Base-by-base conservation (phyloP, 2,888 invertebrate species). In the Glaucopsyche alexis region DNA sequence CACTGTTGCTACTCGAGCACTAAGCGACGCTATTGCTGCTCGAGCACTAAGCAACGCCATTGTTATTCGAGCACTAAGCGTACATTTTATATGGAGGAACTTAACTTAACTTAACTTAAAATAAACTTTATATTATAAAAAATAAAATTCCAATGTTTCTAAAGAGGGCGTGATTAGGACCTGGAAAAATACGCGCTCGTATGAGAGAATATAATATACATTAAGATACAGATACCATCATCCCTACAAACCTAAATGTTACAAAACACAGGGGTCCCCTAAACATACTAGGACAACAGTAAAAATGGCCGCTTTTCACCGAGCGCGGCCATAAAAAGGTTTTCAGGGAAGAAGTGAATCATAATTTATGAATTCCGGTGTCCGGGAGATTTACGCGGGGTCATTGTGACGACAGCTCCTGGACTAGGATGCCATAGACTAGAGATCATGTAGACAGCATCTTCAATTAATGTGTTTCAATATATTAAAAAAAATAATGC, bases 341-440 rank as follows among this genome's bases (percentile, higher is more conserved):
- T 92, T 92, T 90, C 92, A 90, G 90, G 89, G 90, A 29, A 90
- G 90, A 90, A 92, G 91, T 91, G 92, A 91, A 92, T 92, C 92
- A 92, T 92, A 91, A 92, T 92, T 92, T 92, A 92, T 92, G 92
- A 92, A 92, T 92, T 90, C 90, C 91, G 91, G 87, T 88, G 91
- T 90, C 89, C 87, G 87, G 83, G 90, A 91, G 92, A 92, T 91
- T 92, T 92, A 92, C 91, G 89, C 84, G 82, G 88, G 92, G 92
- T 91, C 92, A 90, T 88, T 89, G 91, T 89, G 90, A 89, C 87
- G 87, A 81, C 82, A 87, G 81, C 82, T 86, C 85, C 84, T 84
- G 83, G 83, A 76, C 87, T 86, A 85, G 82, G 80, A 29, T 29
- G 75, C 73, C 77, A 79, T 80, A 84, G 84, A 82, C 74, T 75